These are phyloP conservation scores for Arctia plantaginis DNA, from an alignment of 2,888 invertebrate genomes.

Conservation along the genomic window DNA sequence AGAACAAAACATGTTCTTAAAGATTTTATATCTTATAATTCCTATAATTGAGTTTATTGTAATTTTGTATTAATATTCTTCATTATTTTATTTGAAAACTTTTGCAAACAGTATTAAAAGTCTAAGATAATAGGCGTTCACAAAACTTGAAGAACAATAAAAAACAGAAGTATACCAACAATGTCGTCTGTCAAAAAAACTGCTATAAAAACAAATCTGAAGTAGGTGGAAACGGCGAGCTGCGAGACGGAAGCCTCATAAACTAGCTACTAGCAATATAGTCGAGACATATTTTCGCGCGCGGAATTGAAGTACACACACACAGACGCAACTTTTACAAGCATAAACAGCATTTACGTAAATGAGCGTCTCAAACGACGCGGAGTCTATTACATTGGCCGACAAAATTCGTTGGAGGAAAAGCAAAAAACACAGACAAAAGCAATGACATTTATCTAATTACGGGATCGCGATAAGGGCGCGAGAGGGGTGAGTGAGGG, in stretches of 20 bases:
- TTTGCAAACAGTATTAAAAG: not conserved
- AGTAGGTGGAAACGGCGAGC: slow-evolving; percentile 54
- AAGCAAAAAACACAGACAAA: slow-evolving; percentile 72
- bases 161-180: slow-evolving; percentile 24
- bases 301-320: slow-evolving; percentile 50
- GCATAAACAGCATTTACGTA: slow-evolving; percentile 55
- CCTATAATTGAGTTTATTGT: not conserved
- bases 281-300: slow-evolving; percentile 55
- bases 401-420: slow-evolving; percentile 65
- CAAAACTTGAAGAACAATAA: slow-evolving; percentile 27
- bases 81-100: slow-evolving; percentile 8
- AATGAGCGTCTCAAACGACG: slow-evolving; percentile 59
- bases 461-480: slow-evolving; percentile 82
- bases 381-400: slow-evolving; percentile 66
- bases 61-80: not conserved
- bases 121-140: slow-evolving; percentile 20
- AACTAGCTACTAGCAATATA: slow-evolving; percentile 52
- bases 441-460: slow-evolving; percentile 86
- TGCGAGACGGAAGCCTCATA: slow-evolving; percentile 50
- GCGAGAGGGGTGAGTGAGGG: slow-evolving; percentile 58
- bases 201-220: slow-evolving; percentile 49
- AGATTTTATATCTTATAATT: not conserved
- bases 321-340: slow-evolving; percentile 38
- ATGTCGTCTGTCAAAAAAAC: slow-evolving; percentile 37
- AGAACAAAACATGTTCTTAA: not conserved